Evolutionary conservation across 2,888 invertebrate species (phyloP), one percentile per base, ranked within the genome.

Genomic region (Phengaris alcon): DNA sequence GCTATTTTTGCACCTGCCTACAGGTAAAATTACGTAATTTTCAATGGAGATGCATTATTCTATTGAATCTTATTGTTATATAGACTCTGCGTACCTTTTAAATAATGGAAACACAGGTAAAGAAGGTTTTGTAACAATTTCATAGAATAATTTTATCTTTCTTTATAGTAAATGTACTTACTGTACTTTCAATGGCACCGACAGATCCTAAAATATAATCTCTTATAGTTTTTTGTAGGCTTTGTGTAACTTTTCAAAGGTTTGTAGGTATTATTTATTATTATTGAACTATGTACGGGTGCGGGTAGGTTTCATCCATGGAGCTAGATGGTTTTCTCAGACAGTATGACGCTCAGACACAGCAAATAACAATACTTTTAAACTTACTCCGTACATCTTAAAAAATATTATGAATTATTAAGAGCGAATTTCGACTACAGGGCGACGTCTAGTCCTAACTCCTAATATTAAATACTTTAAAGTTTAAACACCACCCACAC

Each of bases 21-120:
- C 48, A 69, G 69, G 69, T 69, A 69, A 69, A 69, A 15, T 48
- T 69, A 69, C 46, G 69, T 69, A 48, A 69, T 69, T 35, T 54
- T 72, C 72, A 72, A 72, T 54, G 72, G 22, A 69, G 46, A 69
- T 68, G 51, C 70, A 70, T 72, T 72, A 72, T 54, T 51, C 46
- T 54, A 22, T 72, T 54, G 52, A 72, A 72, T 54, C 12, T 54
- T 52, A 52, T 72, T 72, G 72, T 72, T 35, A 22, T 13, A 22
- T 12, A 52, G 8, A 51, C 35, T 52, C 52, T 35, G 22, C 12
- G 70, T 22, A 70, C 9, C 12, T 22, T 12, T 13, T 6, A 51
- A 54, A 72, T 35, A 72, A 72, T 52, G n/a, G 51, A 70, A 48
- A 52, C 22, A 12, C 72, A 72, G 72, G 72, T 52, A 72, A 35